Percentiles rank a stretch among this genome's conserved stretches.
phyloP scores from a whole-genome alignment of 2,888 invertebrate species.

The Pegoplata infirma region DNA sequence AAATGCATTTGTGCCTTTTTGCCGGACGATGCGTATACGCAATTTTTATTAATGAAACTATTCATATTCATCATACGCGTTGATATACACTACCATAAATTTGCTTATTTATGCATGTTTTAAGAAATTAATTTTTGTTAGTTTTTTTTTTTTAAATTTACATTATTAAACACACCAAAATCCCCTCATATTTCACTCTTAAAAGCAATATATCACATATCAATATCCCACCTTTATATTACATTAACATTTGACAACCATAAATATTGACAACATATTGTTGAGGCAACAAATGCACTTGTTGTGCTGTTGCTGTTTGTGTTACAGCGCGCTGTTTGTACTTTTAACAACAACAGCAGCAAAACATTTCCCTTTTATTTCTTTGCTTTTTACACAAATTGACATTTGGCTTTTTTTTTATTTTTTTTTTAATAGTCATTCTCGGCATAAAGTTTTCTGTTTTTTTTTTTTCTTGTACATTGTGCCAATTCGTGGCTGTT shows the following conservation, averaged over 20 bases:
- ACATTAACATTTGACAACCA: background rate
- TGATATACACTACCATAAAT: too few relatives aligned
- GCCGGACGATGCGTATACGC: too few relatives aligned
- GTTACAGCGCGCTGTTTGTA: background rate
- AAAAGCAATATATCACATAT: background rate
- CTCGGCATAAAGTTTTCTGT: background rate
- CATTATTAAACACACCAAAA: too few relatives aligned
- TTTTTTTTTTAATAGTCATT: slow-evolving; percentile 25
- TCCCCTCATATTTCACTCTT: background rate
- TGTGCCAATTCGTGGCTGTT: background rate
- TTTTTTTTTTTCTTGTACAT: slow-evolving; percentile 1
- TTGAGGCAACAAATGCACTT: background rate
- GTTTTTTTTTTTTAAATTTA: too few relatives aligned
- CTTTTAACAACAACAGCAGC: background rate
- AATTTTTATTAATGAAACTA: too few relatives aligned
- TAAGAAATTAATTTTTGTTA: too few relatives aligned
- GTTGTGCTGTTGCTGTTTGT: too few relatives aligned
- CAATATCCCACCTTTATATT: background rate
- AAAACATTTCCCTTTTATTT: background rate
- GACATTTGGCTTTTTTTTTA: too few relatives aligned
- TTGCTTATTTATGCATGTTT: too few relatives aligned
- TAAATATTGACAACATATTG: slow-evolving; percentile 12
- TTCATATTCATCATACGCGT: too few relatives aligned
- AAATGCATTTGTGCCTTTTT: too few relatives aligned
- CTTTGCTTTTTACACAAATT: slow-evolving; percentile 7